phyloP scores from a whole-genome alignment of 2,888 invertebrate genomes.

The Coronaproctus castanopsis region DNA sequence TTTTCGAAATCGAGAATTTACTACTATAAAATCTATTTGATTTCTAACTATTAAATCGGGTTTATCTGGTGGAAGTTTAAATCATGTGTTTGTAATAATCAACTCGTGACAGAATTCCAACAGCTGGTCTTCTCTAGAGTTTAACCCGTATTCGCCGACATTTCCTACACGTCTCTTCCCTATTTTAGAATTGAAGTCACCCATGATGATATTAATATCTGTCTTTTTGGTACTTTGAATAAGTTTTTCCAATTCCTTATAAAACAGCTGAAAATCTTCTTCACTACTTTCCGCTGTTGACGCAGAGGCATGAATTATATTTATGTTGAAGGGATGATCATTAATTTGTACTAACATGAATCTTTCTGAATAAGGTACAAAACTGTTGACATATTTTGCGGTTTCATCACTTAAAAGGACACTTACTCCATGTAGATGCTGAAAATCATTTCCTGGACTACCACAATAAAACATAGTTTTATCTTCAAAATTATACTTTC shows the following conservation, averaged over 20 bases:
- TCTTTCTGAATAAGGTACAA: neutral
- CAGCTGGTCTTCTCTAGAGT: neutral
- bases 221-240: neutral
- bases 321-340: neutral
- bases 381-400: neutral
- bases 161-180: neutral
- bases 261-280: neutral
- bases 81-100: neutral
- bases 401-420: neutral
- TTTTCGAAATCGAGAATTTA: neutral
- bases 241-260: neutral
- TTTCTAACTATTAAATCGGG: no score
- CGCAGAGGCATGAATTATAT: neutral
- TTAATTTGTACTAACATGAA: neutral
- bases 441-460: neutral
- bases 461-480: neutral
- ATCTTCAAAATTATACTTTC: neutral
- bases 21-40: neutral
- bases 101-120: neutral
- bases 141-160: neutral
- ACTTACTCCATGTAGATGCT: neutral
- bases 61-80: neutral
- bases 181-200: neutral
- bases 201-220: neutral
- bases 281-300: neutral